Conservation (phyloP, 35 echinoderm and acorn worm genomes). For the Lytechinus variegatus region DNA sequence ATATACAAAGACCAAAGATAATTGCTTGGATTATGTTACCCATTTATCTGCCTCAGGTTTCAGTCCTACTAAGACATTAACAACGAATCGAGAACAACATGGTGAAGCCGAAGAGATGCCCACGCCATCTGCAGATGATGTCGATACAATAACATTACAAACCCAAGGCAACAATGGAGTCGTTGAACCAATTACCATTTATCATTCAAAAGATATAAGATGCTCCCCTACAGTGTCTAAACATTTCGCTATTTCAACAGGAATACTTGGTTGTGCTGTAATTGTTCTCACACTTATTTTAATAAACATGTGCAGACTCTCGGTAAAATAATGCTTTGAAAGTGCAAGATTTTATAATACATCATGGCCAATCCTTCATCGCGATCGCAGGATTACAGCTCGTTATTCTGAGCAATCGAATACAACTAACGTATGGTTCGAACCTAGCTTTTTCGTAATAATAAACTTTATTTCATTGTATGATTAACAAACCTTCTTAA, state of each 20-base stretch:
- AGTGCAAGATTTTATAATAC: too few species aligned
- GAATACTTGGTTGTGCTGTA: neutral
- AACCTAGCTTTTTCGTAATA: too few species aligned
- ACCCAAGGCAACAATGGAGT: neutral
- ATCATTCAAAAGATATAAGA: neutral
- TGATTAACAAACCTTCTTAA: too few species aligned
- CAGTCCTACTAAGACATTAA: too few species aligned
- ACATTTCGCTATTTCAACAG: neutral
- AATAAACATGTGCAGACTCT: neutral
- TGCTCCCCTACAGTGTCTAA: neutral
- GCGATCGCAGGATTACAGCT: too few species aligned
- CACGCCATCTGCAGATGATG: neutral
- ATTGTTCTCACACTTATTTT: neutral
- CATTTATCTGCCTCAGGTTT: too few species aligned
- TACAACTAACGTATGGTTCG: too few species aligned
- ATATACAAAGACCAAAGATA: neutral
- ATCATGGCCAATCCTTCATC: too few species aligned
- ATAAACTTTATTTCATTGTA: too few species aligned
- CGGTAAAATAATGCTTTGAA: too few species aligned
- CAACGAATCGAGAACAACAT: neutral
- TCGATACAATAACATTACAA: neutral
- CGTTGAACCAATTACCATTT: neutral
- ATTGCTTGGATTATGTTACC: slow-evolving; percentile 17
- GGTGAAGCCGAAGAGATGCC: too few species aligned
- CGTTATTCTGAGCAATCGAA: too few species aligned